Base-by-base conservation (phyloP, 2,113 vertebrate genomes). In the Australoheros scitulus region DNA sequence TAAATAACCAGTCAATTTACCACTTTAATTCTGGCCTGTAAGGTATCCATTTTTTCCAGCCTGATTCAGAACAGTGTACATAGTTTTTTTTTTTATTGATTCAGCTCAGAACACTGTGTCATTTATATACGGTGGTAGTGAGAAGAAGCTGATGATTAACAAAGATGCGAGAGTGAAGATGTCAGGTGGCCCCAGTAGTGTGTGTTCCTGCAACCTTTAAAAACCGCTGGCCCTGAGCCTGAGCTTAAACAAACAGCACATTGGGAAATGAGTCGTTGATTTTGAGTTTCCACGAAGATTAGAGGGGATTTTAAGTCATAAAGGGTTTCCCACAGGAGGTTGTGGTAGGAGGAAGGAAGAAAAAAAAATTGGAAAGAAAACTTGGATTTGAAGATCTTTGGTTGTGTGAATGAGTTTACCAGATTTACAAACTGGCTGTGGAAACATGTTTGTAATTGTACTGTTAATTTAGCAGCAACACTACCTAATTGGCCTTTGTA, bases 231-330 rank as follows among this genome's bases (percentile, higher is more conserved):
- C 60, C 57, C 34, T 56, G 43, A 50, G 88, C 85, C 80, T 52
- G 61, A 84, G 88, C 78, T 90, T 90, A 94, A 94, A 92, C 90
- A 92, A 95, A 92, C 82, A 88, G 81, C 81, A 58, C 17, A 24
- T 83, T 92, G 90, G 82, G 88, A 93, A 96, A 94, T 55, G 17
- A 89, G 89, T 85, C 26, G 87, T 76, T 86, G 88, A 91, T 93
- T 92, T 88, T 80, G 58, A 91, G 90, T 94, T 96, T 94, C 91
- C 94, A 93, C 90, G 59, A 88, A 94, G 93, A 94, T 94, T 94
- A 95, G 83, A 74, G 58, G 60, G 91, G 93, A 93, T 95, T 95
- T 93, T 61, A 74, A 94, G 77, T 88, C 75, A 76, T 89, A 77
- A 94, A 93, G 75, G 61, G 86, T 89, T 94, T 93, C 81, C 87